phyloP scores from a whole-genome alignment of 2,888 invertebrate genomes.

The Bellardia pandia region DNA sequence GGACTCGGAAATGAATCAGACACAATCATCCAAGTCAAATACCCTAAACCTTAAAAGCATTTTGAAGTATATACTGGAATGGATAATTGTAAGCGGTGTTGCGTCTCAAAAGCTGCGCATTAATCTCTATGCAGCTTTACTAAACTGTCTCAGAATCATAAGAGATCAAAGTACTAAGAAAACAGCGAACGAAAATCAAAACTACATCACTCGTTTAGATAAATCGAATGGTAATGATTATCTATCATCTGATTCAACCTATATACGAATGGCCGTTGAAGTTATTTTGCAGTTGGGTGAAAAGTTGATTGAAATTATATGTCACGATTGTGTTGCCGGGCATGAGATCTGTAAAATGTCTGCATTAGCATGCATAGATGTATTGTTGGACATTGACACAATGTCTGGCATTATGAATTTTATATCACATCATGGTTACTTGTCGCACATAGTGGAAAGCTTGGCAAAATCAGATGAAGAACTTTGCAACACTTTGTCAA shows the following conservation, averaged over 20 bases:
- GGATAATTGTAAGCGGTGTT: constrained; percentile 92
- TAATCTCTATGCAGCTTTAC: constrained; percentile 92
- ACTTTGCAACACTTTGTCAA: constrained; percentile 87
- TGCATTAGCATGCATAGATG: constrained; percentile 92
- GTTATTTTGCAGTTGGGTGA: constrained; percentile 91
- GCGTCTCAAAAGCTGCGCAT: constrained; percentile 93
- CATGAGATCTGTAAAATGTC: constrained; percentile 96
- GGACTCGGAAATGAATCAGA: constrained; percentile 50
- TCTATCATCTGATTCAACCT: constrained; percentile 73
- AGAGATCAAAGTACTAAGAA: constrained; percentile 82
- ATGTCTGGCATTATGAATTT: constrained; percentile 88
- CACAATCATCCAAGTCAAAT: constrained; percentile 85
- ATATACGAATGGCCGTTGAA: constrained; percentile 85
- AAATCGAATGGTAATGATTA: constrained; percentile 84
- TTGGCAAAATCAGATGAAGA: constrained; percentile 90
- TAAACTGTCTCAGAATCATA: constrained; percentile 92
- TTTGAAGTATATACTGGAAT: constrained; percentile 90
- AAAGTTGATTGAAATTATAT: constrained; percentile 91
- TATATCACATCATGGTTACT: constrained; percentile 87
- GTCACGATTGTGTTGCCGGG: constrained; percentile 94
- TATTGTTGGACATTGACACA: constrained; percentile 90
- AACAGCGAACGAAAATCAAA: constrained; percentile 78
- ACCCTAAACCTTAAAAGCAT: constrained; percentile 89
- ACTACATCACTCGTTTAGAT: constrained; percentile 85
- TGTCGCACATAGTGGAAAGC: constrained; percentile 93